Conservation (phyloP, 1,140 invertebrate species). For the Belonocnema kinseyi region DNA sequence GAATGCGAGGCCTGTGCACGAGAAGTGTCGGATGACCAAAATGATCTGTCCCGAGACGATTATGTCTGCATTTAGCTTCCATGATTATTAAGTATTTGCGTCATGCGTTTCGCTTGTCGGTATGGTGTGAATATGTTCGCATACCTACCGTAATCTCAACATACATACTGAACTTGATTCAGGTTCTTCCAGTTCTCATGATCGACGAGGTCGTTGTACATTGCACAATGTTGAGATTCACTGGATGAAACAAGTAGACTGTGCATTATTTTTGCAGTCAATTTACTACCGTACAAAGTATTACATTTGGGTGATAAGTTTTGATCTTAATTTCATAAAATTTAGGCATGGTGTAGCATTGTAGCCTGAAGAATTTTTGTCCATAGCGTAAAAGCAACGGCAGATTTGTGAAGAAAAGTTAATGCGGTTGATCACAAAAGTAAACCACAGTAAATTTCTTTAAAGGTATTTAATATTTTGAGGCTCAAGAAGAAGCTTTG, state of each 20-base stretch:
- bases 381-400: background rate
- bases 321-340: background rate
- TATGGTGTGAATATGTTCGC: slow-evolving; percentile 22
- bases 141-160: slow-evolving; percentile 18
- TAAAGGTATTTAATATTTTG: background rate
- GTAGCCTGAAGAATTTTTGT: no score
- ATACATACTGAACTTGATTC: slow-evolving; percentile 26
- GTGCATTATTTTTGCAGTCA: background rate
- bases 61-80: background rate
- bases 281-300: slow-evolving; percentile 16
- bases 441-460: background rate
- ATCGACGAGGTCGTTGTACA: slow-evolving; percentile 24
- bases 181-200: slow-evolving; percentile 31
- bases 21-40: slow-evolving; percentile 29
- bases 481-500: slow-evolving; percentile 1
- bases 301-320: background rate
- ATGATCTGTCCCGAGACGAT: slow-evolving; percentile 20
- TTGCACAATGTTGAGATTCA: background rate
- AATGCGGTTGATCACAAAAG: background rate
- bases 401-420: background rate
- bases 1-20: slow-evolving; percentile 11
- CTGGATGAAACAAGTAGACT: slow-evolving; percentile 13
- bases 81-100: slow-evolving; percentile 29
- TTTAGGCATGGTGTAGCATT: no score
- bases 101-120: slow-evolving; percentile 1